Conservation (phyloP, 2,797 vertebrate species). For the Mormyrus hasselquistii region DNA sequence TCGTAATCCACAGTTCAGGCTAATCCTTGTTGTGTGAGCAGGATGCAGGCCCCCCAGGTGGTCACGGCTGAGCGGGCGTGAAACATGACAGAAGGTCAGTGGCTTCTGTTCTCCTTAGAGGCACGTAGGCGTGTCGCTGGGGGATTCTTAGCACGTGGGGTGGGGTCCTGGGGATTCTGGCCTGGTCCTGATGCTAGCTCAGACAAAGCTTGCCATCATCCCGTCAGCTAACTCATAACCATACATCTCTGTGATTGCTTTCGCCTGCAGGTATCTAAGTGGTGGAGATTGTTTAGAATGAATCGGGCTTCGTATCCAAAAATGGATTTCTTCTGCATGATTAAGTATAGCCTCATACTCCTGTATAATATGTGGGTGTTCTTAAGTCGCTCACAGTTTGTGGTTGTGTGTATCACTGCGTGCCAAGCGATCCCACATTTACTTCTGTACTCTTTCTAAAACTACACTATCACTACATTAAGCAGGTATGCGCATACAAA, state of each 20-base stretch:
- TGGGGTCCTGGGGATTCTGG: not conserved
- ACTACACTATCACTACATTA: not conserved
- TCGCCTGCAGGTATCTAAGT: not conserved
- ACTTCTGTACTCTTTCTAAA: not conserved
- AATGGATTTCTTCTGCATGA: not conserved
- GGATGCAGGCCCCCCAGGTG: slow-evolving; percentile 8
- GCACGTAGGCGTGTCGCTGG: not conserved
- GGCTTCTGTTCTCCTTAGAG: not conserved
- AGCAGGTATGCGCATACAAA: not conserved
- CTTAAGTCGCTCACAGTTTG: not conserved
- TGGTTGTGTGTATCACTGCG: not conserved
- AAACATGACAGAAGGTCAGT: slow-evolving; percentile 28
- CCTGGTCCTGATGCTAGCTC: not conserved
- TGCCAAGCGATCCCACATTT: not conserved
- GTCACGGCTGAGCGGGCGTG: slow-evolving; percentile 14
- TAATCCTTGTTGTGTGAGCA: not conserved
- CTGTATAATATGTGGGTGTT: not conserved
- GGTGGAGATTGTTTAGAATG: not conserved
- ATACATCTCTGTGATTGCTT: not conserved
- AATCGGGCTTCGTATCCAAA: not conserved
- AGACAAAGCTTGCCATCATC: not conserved
- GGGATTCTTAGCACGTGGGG: not conserved
- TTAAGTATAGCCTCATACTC: not conserved
- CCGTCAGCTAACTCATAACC: not conserved
- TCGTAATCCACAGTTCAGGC: not conserved